Base-by-base conservation (phyloP, 2,797 vertebrate genomes). In the Denticeps clupeoides region DNA sequence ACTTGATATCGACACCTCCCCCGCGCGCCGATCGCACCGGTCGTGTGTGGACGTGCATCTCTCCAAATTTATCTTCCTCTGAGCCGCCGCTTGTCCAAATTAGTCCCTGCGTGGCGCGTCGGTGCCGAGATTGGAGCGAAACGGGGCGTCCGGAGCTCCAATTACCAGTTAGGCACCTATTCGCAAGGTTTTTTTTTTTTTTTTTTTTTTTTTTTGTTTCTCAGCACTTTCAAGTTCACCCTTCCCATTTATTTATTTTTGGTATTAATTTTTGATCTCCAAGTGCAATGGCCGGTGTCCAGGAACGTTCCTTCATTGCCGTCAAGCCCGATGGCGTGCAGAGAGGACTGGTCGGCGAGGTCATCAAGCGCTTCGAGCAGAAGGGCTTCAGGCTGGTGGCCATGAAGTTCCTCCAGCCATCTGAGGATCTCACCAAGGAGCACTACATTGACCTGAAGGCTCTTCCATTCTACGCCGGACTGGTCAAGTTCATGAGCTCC, bases 321-420 rank as follows among this genome's bases (percentile, higher is more conserved):
- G 81, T 96, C 73, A 96, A 97, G 55, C 93, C 93, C 0, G 93
- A 97, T 0, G 93, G 92, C 3, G 86, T 96, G 45, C 91, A 93
- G 79, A 71, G 90, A 18, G 82, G 90, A 1, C 82, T 96, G 1
- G 71, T 91, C 5, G 92, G 92, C 1, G 89, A 93, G 5, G 88
- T 96, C 81, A 87, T 94, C 66, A 90, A 84, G 63, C 85, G 90
- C 12, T 93, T 97, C 0, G 91, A 96, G 57, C 72, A 71, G 15
- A 88, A 88, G 55, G 93, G 91, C 3, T 95, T 89, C 79, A 82
- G 51, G 44, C 72, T 96, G 46, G 74, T 90, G 2, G 88, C 84
- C 4, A 73, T 88, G 77, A 97, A 94, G 54, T 81, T 97, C 51
- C 5, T 83, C 0, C 55, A 97, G 93, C 83, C 89, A 1, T 80